phyloP scores from a whole-genome alignment of 2,113 vertebrate genomes.

The Oceanodroma tethys region DNA sequence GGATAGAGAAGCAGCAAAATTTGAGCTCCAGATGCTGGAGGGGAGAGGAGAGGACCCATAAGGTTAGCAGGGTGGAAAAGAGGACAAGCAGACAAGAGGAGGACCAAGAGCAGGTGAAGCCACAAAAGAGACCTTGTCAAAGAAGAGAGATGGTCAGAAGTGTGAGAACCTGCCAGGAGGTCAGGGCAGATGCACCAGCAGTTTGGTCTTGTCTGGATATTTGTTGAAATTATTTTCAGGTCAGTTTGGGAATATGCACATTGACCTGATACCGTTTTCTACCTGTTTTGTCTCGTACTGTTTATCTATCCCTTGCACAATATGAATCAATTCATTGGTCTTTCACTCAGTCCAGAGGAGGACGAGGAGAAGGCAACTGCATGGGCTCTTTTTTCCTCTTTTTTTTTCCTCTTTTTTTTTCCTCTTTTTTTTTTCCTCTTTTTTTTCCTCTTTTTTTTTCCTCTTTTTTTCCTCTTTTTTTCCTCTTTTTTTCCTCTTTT shows the following conservation, averaged over 20 bases:
- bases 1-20: not conserved
- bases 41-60: not conserved
- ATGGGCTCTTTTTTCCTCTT: no score
- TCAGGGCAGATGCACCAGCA: not conserved
- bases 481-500: no score
- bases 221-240: not conserved
- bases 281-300: not conserved
- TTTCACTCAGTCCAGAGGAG: not conserved
- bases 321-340: not conserved
- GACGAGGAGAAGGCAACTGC: not conserved
- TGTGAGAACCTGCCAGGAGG: not conserved
- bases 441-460: no score
- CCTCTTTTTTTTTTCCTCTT: no score
- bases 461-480: no score
- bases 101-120: not conserved
- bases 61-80: not conserved
- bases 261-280: not conserved
- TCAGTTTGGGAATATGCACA: not conserved
- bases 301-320: not conserved
- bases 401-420: no score
- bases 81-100: not conserved
- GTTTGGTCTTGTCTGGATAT: not conserved
- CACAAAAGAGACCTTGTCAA: not conserved
- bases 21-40: not conserved
- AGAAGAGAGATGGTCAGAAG: not conserved